A percentile compares a stretch with the other conserved stretches of the same genome.
Evolutionary conservation across 1,140 invertebrate genomes (phyloP).

Genomic region (Drosophila trapezifrons): DNA sequence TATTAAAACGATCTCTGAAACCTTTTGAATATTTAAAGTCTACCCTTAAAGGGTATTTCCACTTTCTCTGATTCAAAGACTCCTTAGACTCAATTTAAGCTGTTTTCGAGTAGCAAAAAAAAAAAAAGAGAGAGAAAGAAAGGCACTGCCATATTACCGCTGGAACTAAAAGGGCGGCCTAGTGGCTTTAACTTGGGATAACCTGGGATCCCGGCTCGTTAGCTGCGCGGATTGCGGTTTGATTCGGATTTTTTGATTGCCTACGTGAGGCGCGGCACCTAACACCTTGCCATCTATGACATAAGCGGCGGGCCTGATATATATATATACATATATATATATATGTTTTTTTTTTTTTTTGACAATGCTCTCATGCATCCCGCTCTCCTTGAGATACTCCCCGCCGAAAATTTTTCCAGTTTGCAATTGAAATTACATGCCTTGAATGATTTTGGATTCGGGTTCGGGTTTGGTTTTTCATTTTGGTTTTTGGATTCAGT

Average conservation of each 20-base stretch:
- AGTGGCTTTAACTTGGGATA: slow-evolving; percentile 23
- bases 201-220: slow-evolving; percentile 21
- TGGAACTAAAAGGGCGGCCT: slow-evolving; percentile 39
- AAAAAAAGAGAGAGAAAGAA: slow-evolving; percentile 7
- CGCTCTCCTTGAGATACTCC: slow-evolving; percentile 6
- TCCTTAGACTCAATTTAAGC: slow-evolving; percentile 8
- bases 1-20: too few species aligned
- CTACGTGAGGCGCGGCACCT: slow-evolving; percentile 58
- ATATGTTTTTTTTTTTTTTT: slow-evolving; percentile 57
- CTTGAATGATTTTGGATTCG: slow-evolving; percentile 40
- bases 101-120: slow-evolving; percentile 4
- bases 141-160: slow-evolving; percentile 16
- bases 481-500: slow-evolving; percentile 8
- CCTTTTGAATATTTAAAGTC: too few species aligned
- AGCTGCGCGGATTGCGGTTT: slow-evolving; percentile 4
- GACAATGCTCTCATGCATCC: slow-evolving; percentile 49
- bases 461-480: slow-evolving; percentile 10
- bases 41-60: background rate
- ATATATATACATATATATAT: too few species aligned
- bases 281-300: slow-evolving; percentile 63
- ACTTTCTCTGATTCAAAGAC: slow-evolving; percentile 17
- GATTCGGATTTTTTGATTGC: slow-evolving; percentile 38
- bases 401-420: slow-evolving; percentile 24
- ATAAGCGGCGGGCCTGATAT: slow-evolving; percentile 45
- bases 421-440: slow-evolving; percentile 73